Evolutionary conservation across 2,797 vertebrate genomes (phyloP), one percentile per base, ranked within the genome.

Genomic region (Poecilia velifera): DNA sequence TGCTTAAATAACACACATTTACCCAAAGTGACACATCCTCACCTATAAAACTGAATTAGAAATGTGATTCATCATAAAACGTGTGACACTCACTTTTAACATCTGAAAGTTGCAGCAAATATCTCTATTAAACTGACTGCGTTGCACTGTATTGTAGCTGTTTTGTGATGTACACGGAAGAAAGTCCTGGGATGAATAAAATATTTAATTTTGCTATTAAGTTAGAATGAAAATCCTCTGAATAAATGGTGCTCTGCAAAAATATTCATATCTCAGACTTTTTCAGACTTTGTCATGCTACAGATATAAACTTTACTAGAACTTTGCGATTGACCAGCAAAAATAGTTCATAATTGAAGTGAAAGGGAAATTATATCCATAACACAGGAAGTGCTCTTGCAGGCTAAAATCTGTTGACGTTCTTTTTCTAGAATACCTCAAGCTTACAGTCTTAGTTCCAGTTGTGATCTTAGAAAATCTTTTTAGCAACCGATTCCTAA

Each of bases 1-100:
- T 83, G 46, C 43, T 79, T 72, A 62, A 31, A 82, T 82, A 72
- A 49, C 25, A 55, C 57, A 9, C 66, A 64, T 81, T 83, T 36
- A 59, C 82, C 62, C 73, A 49, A 18, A 34, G 59, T 34, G 31
- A 18, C 59, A 62, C 7, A 5, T 62, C 55, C 18, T 64, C 18
- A 55, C 55, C 18, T 76, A 25, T 75, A 43, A 66, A 28, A 18
- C 14, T n/a, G n/a, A 28, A 31, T 70, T 41, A 14, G 0, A 79
- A 74, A 31, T 74, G 36, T 25, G 34, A 2, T 72, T 62, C 28
- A 55, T 55, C 53, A 55, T 55, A 59, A 59, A 59, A 7, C 28
- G 28, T 28, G 13, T 18, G 59, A 34, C 7, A 34, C 4, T 34
- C 16, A 62, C 14, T 62, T 31, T 34, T 34, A 62, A 34, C 59